phyloP scores from a whole-genome alignment of 2,888 invertebrate species.

The Thecophora atra region DNA sequence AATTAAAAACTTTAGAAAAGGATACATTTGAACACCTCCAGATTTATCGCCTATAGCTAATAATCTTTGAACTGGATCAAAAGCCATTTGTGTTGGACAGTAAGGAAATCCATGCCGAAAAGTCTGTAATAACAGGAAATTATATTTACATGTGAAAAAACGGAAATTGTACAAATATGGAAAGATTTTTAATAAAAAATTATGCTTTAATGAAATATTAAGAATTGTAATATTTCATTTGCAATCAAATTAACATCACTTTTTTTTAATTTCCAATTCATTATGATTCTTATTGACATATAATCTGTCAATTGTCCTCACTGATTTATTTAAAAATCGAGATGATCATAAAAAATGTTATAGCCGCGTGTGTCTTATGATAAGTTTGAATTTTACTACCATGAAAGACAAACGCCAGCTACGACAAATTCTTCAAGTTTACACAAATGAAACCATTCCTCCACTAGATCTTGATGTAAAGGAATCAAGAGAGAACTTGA shows the following conservation, averaged over 20 bases:
- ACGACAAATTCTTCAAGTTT: constrained; percentile 53
- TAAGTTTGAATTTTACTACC: constrained; percentile 70
- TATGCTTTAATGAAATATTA: no score
- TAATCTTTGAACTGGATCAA: constrained; percentile 97
- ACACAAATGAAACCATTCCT: no score
- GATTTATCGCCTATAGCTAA: constrained; percentile 96
- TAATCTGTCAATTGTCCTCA: no score
- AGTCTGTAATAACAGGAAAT: constrained; percentile 74
- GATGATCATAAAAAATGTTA: constrained; percentile 55
- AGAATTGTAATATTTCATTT: no score
- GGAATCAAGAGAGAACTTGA: no score
- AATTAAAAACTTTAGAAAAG: constrained; percentile 1
- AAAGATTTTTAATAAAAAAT: no score
- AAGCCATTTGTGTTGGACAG: constrained; percentile 95
- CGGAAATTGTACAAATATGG: no score
- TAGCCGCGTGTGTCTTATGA: constrained; percentile 77
- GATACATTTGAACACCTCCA: constrained; percentile 96
- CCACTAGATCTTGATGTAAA: no score
- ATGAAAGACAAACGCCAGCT: constrained; percentile 72
- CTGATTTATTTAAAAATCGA: background rate
- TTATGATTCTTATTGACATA: no score
- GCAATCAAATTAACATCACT: no score
- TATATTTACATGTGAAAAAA: no score
- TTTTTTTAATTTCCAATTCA: no score
- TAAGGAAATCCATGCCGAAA: constrained; percentile 99